Conservation (phyloP, 2,888 invertebrate species). For the Latrodectus hesperus region DNA sequence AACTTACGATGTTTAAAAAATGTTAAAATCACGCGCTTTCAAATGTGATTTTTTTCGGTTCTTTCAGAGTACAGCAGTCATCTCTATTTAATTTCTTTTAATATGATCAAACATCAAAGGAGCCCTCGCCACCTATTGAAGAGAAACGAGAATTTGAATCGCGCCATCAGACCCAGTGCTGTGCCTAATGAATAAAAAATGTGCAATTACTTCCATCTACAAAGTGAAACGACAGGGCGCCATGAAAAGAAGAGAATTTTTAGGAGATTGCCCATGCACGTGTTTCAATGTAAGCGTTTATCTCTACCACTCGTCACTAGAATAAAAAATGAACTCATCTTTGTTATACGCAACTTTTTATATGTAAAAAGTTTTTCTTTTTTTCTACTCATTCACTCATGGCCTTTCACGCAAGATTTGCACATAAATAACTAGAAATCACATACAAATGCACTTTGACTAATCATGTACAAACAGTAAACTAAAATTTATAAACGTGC, state of each 20-base stretch:
- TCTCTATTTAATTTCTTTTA: too few species aligned
- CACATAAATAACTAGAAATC: slow-evolving; percentile 63
- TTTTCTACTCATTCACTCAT: not conserved
- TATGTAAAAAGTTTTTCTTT: slow-evolving; percentile 61
- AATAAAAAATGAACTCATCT: slow-evolving; percentile 52
- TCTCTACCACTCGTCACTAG: slow-evolving; percentile 4
- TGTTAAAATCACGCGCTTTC: too few species aligned
- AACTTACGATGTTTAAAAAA: too few species aligned
- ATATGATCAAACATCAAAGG: too few species aligned
- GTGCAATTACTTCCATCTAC: slow-evolving; percentile 13
- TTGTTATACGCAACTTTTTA: slow-evolving; percentile 16
- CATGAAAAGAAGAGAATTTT: not conserved
- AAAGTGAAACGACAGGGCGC: slow-evolving; percentile 28
- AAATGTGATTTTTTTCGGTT: too few species aligned
- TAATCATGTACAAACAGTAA: slow-evolving; percentile 62
- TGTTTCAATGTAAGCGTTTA: not conserved
- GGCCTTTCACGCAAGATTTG: not conserved
- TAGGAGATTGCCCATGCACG: slow-evolving; percentile 20
- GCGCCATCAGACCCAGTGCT: slow-evolving; percentile 26
- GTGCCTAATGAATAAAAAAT: slow-evolving; percentile 17
- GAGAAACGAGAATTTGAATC: too few species aligned
- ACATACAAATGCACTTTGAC: slow-evolving; percentile 66
- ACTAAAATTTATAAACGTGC: slow-evolving; percentile 60
- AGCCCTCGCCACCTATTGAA: too few species aligned
- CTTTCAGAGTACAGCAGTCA: too few species aligned